Conservation (phyloP, 1,140 invertebrate genomes). For the Orussus abietinus region DNA sequence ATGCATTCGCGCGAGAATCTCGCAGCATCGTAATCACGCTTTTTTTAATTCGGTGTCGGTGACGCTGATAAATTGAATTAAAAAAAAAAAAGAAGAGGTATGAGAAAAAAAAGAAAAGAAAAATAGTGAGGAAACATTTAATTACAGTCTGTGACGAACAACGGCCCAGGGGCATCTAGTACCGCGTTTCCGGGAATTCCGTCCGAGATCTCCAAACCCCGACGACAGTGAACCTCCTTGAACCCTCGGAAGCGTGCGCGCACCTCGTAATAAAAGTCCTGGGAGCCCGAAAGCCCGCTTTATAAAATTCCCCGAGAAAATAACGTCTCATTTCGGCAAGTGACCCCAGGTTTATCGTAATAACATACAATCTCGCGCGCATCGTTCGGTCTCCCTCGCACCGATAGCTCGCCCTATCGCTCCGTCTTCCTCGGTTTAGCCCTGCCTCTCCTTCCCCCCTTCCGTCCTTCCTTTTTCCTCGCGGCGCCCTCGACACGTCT, state of each 20-base stretch:
- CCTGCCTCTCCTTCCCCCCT: conserved; percentile 4
- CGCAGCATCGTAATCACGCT: too few species aligned
- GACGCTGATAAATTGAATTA: too few species aligned
- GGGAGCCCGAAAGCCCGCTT: conserved; percentile 13
- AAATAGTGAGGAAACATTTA: too few species aligned
- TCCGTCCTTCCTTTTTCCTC: too few species aligned
- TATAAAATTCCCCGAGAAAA: conserved; percentile 31
- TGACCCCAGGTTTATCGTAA: conserved; percentile 26
- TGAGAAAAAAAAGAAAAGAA: too few species aligned
- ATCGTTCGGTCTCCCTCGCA: not conserved
- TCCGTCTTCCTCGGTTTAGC: not conserved
- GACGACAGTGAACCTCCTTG: conserved; percentile 21
- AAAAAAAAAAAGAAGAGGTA: too few species aligned
- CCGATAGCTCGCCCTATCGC: not conserved
- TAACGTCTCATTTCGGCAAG: conserved; percentile 34
- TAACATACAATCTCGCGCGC: conserved; percentile 28
- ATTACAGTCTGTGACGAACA: too few species aligned
- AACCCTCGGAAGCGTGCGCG: conserved; percentile 17
- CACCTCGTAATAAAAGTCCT: conserved; percentile 19
- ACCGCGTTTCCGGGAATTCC: too few species aligned
- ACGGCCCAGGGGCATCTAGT: too few species aligned
- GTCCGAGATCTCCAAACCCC: not conserved
- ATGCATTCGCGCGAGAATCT: too few species aligned
- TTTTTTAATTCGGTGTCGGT: too few species aligned
- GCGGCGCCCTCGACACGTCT: too few species aligned